Evolutionary conservation across 2,888 invertebrate genomes (phyloP), one percentile per base, ranked within the genome.

Genomic region (Atrina japonica): DNA sequence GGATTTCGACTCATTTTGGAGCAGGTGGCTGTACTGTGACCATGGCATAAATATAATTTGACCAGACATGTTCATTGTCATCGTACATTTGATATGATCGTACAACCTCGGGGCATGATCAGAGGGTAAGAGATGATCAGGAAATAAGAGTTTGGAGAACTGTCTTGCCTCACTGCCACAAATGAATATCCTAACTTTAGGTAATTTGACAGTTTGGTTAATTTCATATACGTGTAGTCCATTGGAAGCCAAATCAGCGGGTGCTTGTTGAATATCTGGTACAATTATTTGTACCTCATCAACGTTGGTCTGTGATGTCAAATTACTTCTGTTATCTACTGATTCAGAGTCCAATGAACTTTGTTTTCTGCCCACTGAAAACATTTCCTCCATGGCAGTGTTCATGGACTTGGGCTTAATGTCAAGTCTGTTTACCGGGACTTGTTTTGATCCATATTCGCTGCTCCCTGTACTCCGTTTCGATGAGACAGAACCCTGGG

Each of bases 141-240:
- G 69, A 11, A 82, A 53, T 14, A 83, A 52, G 27, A 77, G 58
- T 5, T 73, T 66, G 0, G 73, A 74, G 58, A 78, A 75, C 40
- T 73, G 75, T 25, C 73, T 74, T n/a, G 81, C 81, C 29, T 82
- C 78, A 60, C 74, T 78, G 0, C 83, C 83, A 76, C 81, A 82
- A n/a, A 83, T 66, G 70, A 83, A 81, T 30, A 83, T 66, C 56
- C 77, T 70, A n/a, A 80, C 78, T 67, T 80, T 82, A 1, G 81
- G 78, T 16, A 83, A 69, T 35, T 79, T 82, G 14, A 79, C 78
- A 9, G 73, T 74, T 50, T 68, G 55, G 45, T 72, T 72, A 14
- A 61, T 50, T 14, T 70, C 60, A 16, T 66, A 60, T n/a, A 60
- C 66, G 11, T 60, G 55, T 0, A 61, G n/a, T 9, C 47, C 41